A percentile compares a stretch with the other conserved stretches of the same genome.
Evolutionary conservation across 35 echinoderm and acorn worm species (phyloP).

Genomic region (Hemicentrotus pulcherrimus): DNA sequence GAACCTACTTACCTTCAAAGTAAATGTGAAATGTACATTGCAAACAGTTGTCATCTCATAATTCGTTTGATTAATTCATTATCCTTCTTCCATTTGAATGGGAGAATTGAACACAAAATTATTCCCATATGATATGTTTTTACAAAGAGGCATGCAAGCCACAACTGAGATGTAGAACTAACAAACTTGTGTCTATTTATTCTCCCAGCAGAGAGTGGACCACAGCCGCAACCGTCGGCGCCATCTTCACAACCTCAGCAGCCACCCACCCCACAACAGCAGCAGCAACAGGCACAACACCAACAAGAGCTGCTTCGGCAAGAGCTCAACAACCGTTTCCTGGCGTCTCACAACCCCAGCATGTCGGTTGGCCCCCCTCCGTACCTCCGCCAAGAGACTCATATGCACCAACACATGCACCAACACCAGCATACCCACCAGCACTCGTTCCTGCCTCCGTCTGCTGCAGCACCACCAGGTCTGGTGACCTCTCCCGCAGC

Average conservation of each 20-base stretch:
- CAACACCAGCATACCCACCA: constrained; percentile 86
- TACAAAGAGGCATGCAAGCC: background rate
- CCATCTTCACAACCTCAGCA: background rate
- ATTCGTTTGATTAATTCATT: too few species aligned
- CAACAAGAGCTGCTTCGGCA: constrained; percentile 82
- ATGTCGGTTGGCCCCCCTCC: constrained; percentile 72
- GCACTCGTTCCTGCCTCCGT: constrained; percentile 71
- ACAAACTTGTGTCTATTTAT: background rate
- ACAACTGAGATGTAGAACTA: background rate
- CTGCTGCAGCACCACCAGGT: constrained; percentile 9
- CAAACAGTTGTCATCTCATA: background rate
- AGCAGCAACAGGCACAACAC: constrained; percentile 22
- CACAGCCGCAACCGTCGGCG: constrained; percentile 18
- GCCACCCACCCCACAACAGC: background rate
- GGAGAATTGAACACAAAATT: background rate
- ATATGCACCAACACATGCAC: constrained; percentile 95
- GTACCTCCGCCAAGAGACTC: constrained; percentile 85
- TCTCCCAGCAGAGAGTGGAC: constrained; percentile 23
- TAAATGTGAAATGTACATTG: background rate
- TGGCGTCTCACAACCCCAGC: constrained; percentile 79
- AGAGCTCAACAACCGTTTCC: constrained; percentile 93
- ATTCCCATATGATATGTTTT: background rate
- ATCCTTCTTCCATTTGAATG: background rate
- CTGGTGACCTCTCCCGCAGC: constrained; percentile 62
- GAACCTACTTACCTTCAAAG: background rate